Percentiles rank a stretch among this genome's conserved stretches.
Evolutionary conservation across 1,140 invertebrate species (phyloP).

Genomic region (Heliconius hermathena): DNA sequence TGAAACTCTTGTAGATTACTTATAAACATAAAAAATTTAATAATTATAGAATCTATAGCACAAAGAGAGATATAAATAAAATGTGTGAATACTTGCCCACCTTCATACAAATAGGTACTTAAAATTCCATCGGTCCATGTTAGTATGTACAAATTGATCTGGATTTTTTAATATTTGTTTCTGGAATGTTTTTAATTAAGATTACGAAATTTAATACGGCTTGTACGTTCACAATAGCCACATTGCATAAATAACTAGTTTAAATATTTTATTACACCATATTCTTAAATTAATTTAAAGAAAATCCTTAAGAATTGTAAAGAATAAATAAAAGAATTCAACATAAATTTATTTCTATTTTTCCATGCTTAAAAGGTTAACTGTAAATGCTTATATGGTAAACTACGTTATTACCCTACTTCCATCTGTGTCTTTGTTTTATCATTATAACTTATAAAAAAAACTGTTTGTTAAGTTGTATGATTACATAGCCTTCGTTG

Average conservation of each 20-base stretch:
- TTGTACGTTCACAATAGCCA: not conserved
- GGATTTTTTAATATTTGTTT: not conserved
- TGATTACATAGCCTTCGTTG: too few relatives aligned
- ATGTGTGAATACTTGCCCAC: slow-evolving; percentile 3
- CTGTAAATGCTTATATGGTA: too few relatives aligned
- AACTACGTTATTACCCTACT: too few relatives aligned
- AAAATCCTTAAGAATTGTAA: not conserved
- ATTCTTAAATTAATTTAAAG: not conserved
- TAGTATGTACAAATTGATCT: not conserved
- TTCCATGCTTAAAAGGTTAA: too few relatives aligned
- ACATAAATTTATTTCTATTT: too few relatives aligned
- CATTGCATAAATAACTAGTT: not conserved
- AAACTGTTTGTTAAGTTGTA: too few relatives aligned
- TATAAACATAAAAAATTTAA: not conserved
- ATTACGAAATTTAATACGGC: not conserved
- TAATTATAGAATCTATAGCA: not conserved
- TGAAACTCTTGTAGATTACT: not conserved
- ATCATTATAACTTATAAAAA: too few relatives aligned
- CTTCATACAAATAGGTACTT: not conserved
- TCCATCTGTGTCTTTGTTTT: too few relatives aligned
- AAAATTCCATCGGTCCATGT: not conserved
- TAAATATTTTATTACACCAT: not conserved
- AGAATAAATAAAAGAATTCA: too few relatives aligned
- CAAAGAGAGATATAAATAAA: not conserved
- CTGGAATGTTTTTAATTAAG: not conserved